Conservation (phyloP, 2,888 invertebrate genomes). For the Brachycybe producta region DNA sequence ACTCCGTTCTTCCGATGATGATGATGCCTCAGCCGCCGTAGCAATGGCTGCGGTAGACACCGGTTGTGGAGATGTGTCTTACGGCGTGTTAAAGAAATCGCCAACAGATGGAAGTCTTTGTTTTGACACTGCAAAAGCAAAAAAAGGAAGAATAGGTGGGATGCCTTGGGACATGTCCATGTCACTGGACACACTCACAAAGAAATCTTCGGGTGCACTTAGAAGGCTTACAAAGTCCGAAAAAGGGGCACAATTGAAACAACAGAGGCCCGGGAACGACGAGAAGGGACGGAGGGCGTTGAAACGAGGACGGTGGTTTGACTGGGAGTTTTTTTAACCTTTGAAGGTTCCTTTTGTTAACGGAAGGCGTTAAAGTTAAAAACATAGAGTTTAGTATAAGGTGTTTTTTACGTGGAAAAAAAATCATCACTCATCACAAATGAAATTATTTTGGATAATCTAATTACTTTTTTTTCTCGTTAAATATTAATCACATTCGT, state of each 20-base stretch:
- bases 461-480: too few relatives aligned
- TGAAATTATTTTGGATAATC: too few relatives aligned
- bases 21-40: conserved; percentile 8
- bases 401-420: too few relatives aligned
- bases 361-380: too few relatives aligned
- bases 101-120: conserved; percentile 44
- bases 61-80: conserved; percentile 38
- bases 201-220: conserved; percentile 33
- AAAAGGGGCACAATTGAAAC: conserved; percentile 14
- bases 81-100: conserved; percentile 30
- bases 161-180: conserved; percentile 38
- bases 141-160: conserved; percentile 45
- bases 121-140: conserved; percentile 35
- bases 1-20: conserved; percentile 25
- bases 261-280: conserved; percentile 31
- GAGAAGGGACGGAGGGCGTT: conserved; percentile 13
- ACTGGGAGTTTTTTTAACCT: conserved; percentile 18
- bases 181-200: conserved; percentile 42
- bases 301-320: conserved; percentile 11
- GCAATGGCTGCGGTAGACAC: conserved; percentile 23
- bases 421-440: too few relatives aligned
- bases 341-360: too few relatives aligned
- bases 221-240: conserved; percentile 40
- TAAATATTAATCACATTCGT: too few relatives aligned
- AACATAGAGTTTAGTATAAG: too few relatives aligned